These are phyloP conservation scores for Gorsachius magnificus DNA, from an alignment of 2,797 vertebrate genomes.

Conservation along the genomic window DNA sequence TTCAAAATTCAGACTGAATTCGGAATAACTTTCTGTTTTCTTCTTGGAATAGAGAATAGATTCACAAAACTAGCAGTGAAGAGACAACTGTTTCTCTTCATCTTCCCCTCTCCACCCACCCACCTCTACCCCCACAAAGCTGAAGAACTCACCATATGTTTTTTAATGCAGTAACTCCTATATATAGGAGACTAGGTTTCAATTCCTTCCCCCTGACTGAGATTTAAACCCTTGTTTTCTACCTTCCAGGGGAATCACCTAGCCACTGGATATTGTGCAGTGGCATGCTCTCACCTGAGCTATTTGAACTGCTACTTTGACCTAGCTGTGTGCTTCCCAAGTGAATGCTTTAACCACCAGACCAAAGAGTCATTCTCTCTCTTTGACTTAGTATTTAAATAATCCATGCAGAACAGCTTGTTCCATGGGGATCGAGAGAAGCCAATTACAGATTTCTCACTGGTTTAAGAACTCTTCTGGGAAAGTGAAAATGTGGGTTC, in stretches of 20 bases:
- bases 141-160: background rate
- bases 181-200: background rate
- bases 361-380: conserved; percentile 31
- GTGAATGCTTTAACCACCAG: conserved; percentile 26
- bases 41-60: background rate
- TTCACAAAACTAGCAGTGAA: background rate
- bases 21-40: background rate
- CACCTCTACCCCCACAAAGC: background rate
- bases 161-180: background rate
- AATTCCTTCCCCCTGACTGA: background rate
- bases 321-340: background rate
- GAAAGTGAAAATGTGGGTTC: conserved; percentile 40
- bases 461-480: conserved; percentile 47
- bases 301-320: conserved; percentile 10
- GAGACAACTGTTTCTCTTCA: background rate
- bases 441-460: conserved; percentile 43
- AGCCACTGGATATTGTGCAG: background rate
- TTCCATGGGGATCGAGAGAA: conserved; percentile 7
- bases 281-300: background rate
- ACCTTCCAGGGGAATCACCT: background rate
- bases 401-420: conserved; percentile 61
- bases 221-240: background rate
- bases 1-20: background rate
- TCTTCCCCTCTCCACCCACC: background rate
- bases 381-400: conserved; percentile 54